Conservation (phyloP, 1,140 invertebrate genomes). For the Calephelis virginiensis region DNA sequence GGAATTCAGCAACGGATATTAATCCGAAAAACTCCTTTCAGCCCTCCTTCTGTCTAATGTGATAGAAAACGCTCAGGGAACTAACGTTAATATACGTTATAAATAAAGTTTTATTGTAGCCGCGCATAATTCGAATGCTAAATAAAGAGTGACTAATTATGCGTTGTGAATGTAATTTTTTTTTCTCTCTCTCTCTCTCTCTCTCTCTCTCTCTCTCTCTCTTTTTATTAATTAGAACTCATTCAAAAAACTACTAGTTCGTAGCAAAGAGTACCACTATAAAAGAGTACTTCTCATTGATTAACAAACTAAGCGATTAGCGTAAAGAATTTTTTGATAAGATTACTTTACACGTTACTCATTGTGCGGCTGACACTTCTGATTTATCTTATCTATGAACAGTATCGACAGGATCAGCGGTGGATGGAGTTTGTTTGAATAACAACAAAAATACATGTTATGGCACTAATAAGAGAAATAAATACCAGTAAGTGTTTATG, state of each 20-base stretch:
- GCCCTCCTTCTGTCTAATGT: too few relatives aligned
- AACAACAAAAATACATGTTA: conserved; percentile 12
- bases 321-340: conserved; percentile 18
- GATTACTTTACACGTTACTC: conserved; percentile 16
- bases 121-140: too few relatives aligned
- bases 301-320: conserved; percentile 10
- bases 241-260: neutral
- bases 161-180: too few relatives aligned
- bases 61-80: too few relatives aligned
- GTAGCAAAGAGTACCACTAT: neutral
- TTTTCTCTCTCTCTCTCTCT: too few relatives aligned
- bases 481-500: conserved; percentile 7
- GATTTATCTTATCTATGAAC: conserved; percentile 16
- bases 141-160: too few relatives aligned
- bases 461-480: conserved; percentile 8
- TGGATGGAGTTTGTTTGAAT: conserved; percentile 10
- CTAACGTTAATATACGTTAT: too few relatives aligned
- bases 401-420: neutral
- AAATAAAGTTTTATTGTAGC: too few relatives aligned
- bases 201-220: too few relatives aligned
- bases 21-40: too few relatives aligned
- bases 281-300: conserved; percentile 2
- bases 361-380: conserved; percentile 12
- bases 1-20: too few relatives aligned
- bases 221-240: neutral